Percentiles rank a stretch among this genome's conserved stretches.
Evolutionary conservation across 1,140 invertebrate species (phyloP).

Genomic region (Drosophila lowei): DNA sequence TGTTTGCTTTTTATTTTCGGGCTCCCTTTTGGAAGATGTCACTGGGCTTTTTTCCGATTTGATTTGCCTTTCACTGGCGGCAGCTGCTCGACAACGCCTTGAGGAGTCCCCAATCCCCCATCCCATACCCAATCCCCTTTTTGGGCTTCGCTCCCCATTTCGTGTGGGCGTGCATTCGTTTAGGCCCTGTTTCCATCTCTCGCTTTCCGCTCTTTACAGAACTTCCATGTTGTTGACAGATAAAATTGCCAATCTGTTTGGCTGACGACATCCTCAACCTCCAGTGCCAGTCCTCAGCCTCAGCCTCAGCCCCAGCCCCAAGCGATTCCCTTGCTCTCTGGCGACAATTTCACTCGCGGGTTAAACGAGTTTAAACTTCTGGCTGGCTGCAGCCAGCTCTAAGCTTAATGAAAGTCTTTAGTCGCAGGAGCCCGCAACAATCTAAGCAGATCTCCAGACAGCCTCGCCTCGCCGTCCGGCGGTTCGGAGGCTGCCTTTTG

Average conservation of each 20-base stretch:
- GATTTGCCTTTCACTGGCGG: conserved; percentile 50
- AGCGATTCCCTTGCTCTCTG: conserved; percentile 11
- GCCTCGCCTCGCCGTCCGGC: conserved; percentile 1
- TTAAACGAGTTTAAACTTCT: conserved; percentile 77
- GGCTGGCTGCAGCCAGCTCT: conserved; percentile 3
- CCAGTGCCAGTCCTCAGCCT: no score
- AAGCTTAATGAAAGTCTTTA: conserved; percentile 80
- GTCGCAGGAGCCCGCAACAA: conserved; percentile 38
- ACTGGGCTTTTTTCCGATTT: conserved; percentile 31
- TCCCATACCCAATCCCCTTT: background rate
- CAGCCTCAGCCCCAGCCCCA: no score
- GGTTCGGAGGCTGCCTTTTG: conserved; percentile 41
- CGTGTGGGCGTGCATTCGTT: conserved; percentile 66
- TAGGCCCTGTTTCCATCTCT: conserved; percentile 13
- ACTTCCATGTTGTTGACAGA: conserved; percentile 73
- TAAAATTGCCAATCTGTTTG: conserved; percentile 74
- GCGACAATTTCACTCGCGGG: conserved; percentile 68
- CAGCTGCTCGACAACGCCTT: conserved; percentile 4
- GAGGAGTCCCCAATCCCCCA: background rate
- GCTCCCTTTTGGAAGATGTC: conserved; percentile 17
- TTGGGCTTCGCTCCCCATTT: conserved; percentile 1
- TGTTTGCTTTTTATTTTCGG: conserved; percentile 19
- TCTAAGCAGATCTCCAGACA: conserved; percentile 47
- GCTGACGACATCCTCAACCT: conserved; percentile 27
- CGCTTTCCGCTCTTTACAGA: conserved; percentile 16